Base-by-base conservation (phyloP, 2,888 invertebrate genomes). In the Creontiades dilutus region DNA sequence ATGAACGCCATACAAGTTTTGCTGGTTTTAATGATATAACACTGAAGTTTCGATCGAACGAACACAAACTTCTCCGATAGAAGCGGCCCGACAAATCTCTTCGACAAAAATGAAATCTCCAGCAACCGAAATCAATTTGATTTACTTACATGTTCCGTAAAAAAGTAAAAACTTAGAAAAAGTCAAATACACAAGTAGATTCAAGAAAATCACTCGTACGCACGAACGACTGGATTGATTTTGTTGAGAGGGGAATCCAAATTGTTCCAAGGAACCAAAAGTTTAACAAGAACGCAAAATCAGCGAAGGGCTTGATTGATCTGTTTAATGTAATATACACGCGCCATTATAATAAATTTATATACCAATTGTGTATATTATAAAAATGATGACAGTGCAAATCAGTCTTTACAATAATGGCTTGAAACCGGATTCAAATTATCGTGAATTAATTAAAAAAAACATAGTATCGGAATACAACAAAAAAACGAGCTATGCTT, bases 351-450 rank as follows among this genome's bases (percentile, higher is more conserved):
- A 68, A 13, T 11, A 68, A 19, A 68, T 68, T 23, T 12, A 68
- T 52, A 52, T 52, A 52, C 52, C n/a, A 2, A 52, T 52, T 14
- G 27, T 19, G 23, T 68, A 68, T 19, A 19, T 68, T 23, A 47
- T 82, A 48, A 16, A 82, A 52, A 82, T 19, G 48, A 82, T 9
- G 52, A 23, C n/a, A 52, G 82, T 82, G 82, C 82, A 82, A 82
- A 82, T 82, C 82, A 82, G 82, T 82, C 82, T 82, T 82, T 52
- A 82, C 52, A 82, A 78, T 27, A 82, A 82, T 82, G 52, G 82
- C 82, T 16, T 52, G 11, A 82, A 52, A 78, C 2, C 47, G 47
- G 46, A 28, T 47, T 46, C 78, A 19, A 78, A 78, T 37, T 0
- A 4, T 13, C 14, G 28, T 47, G 28, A 81, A n/a, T 3, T 5